Evolutionary conservation across 2,113 vertebrate genomes (phyloP).

Genomic region (cat (Felis catus)): F.catus_Fca126_mat1.0 CM031415.1:109335501-109336000

Average conservation of each 20-base stretch:
- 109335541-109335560: background rate
- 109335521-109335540: background rate
- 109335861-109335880: background rate
- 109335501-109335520: conserved; percentile 6
- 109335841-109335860: background rate
- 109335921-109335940: no score
- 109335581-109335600: background rate
- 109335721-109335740: background rate
- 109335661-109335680: background rate
- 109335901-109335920: background rate
- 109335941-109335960: background rate
- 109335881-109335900: background rate
- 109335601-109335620: background rate
- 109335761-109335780: background rate
- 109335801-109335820: background rate
- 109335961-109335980: background rate
- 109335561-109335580: background rate
- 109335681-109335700: background rate
- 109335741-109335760: background rate
- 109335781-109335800: background rate
- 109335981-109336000: background rate
- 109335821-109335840: background rate
- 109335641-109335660: background rate
- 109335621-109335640: background rate
- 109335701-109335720: background rate